Base-by-base conservation (phyloP, 2,888 invertebrate species). In the Deilephila porcellus region DNA sequence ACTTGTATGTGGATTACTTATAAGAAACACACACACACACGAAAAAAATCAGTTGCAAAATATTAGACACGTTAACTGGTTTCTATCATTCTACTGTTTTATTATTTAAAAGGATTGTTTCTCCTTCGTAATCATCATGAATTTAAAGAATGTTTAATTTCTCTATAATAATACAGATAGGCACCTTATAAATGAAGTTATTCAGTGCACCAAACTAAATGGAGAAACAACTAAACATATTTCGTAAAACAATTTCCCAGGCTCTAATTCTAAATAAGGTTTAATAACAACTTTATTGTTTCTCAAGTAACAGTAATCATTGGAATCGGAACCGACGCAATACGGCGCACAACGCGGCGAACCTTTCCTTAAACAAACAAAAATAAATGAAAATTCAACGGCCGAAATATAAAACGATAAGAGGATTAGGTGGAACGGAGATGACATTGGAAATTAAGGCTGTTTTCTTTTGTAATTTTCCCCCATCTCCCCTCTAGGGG, bases 401-500 rank as follows among this genome's bases (percentile, higher is more conserved):
- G 89, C 91, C 92, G 86, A 93, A 93, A 94, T 92, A 94, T 93
- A 93, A 93, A 93, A 92, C 93, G 93, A 92, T 94, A 94, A 94
- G 94, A 94, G 91, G 94, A 94, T 94, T 94, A 94, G 90, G 91
- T 88, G 91, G 92, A 92, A 90, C 93, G 93, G 94, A 94, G 93
- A 94, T 94, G 94, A 94, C 94, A 93, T 93, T 94, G 93, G 94
- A 94, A 94, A 94, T 94, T 94, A 94, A 94, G 94, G 93, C 88
- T 93, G 93, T 94, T 94, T 94, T 93, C 93, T 92, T 94, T 94
- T 94, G 94, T 94, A 93, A 94, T 94, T 93, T 91, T 89, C 91
- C 88, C 93, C 93, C 91, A 85, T 90, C 88, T 89, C 92, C 88
- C 91, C 93, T 90, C 85, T 85, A 85, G 86, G 83, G 85, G 85